Evolutionary conservation across 2,113 vertebrate species (phyloP), one percentile per base, ranked within the genome.

Genomic region (Planiliza haematocheilus): DNA sequence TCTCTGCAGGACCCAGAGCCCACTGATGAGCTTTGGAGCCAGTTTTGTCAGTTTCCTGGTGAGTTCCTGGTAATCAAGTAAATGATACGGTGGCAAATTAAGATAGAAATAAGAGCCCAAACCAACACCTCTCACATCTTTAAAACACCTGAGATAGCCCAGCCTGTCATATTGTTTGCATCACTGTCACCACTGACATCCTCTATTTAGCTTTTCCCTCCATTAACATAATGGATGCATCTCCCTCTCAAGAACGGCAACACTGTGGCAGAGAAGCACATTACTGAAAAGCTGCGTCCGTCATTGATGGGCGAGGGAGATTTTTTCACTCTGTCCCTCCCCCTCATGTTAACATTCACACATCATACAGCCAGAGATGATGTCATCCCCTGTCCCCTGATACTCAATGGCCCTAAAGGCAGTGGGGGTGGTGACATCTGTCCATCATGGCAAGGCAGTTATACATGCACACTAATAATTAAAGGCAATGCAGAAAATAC

Each of bases 11-110:
- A 96, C 94, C 64, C 96, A 98, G 45, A 99, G 98, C 57, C 98
- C 98, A 0, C 78, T 99, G 85, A 99, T 99, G 98, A 99, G 98
- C 89, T 99, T 99, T 70, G 97, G 98, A 73, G 98, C 98, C 81
- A 99, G 98, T 86, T 99, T 99, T 46, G 98, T 99, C 86, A 99
- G 97, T 79, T 99, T 99, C 86, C 92, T 99, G 97, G 98, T 99
- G 88, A 96, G 98, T 96, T 68, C 51, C 60, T 7, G 34, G 3
- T 52, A 10, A 48, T 51, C 17, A 39, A 61, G 46, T 38, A 12
- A 56, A 41, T 43, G 13, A 30, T 34, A 14, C 4, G 30, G 2
- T 10, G 50, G 69, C 7, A 63, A 18, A n/a, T n/a, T n/a, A n/a
- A n/a, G n/a, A n/a, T n/a, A n/a, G n/a, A n/a, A 46, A 24, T 39